phyloP scores from a whole-genome alignment of 2,888 invertebrate genomes.

The Myathropa florea region DNA sequence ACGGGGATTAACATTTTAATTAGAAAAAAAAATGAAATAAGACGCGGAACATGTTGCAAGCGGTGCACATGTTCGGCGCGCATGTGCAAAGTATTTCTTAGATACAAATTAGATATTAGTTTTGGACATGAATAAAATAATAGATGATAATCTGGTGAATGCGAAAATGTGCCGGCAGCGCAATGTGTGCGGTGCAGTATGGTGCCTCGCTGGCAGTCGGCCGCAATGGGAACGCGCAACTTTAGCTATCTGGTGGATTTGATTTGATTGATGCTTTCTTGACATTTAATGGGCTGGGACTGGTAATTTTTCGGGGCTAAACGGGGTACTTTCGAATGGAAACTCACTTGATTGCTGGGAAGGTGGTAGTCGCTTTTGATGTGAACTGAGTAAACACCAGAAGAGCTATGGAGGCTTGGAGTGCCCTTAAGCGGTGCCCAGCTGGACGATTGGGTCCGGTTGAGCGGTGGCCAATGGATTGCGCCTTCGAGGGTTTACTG shows the following conservation, averaged over 20 bases:
- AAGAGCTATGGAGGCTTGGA: neutral
- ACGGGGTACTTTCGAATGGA: slow-evolving; percentile 1
- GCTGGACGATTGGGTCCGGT: neutral
- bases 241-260: slow-evolving; percentile 49
- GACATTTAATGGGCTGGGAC: slow-evolving; percentile 45
- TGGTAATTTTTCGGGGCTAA: neutral
- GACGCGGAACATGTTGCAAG: slow-evolving; percentile 44
- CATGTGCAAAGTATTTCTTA: slow-evolving; percentile 60
- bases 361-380: neutral
- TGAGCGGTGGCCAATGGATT: neutral
- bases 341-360: neutral
- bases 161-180: slow-evolving; percentile 28
- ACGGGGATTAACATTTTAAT: slow-evolving; percentile 69
- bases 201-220: slow-evolving; percentile 9
- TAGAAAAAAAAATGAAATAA: slow-evolving; percentile 59
- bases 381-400: neutral
- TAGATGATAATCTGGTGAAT: slow-evolving; percentile 62
- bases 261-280: slow-evolving; percentile 69
- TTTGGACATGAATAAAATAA: slow-evolving; percentile 70
- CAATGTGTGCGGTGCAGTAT: slow-evolving; percentile 17
- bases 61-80: slow-evolving; percentile 59
- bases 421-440: neutral
- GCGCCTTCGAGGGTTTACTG: neutral
- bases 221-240: neutral
- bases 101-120: slow-evolving; percentile 71